phyloP scores from a whole-genome alignment of 2,113 vertebrate genomes.

The Capreolus pygargus region DNA sequence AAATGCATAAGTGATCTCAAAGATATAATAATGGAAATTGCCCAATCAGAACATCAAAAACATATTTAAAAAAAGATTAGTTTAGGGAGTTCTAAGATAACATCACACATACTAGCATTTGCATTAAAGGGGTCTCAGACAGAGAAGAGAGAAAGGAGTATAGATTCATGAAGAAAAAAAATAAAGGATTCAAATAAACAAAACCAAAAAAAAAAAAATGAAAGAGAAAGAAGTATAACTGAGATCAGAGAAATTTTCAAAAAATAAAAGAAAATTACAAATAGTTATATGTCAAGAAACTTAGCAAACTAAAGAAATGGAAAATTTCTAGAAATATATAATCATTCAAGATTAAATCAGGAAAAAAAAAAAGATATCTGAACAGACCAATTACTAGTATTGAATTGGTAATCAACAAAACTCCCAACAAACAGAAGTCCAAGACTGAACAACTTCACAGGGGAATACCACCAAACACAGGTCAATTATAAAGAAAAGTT shows the following conservation, averaged over 20 bases:
- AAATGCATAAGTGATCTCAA: fast-evolving
- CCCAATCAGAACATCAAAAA: not conserved
- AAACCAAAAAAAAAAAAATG: not conserved
- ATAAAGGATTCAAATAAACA: not conserved
- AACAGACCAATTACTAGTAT: not conserved
- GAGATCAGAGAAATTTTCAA: not conserved
- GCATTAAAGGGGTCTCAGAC: not conserved
- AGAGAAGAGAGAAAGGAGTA: not conserved
- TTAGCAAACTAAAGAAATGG: not conserved
- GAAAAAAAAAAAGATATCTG: not conserved
- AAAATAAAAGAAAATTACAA: not conserved
- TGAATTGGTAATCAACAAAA: not conserved
- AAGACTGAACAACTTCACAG: not conserved
- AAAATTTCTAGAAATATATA: not conserved
- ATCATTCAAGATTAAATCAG: not conserved
- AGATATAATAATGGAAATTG: not conserved
- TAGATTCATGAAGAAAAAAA: not conserved
- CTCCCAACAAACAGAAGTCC: not conserved
- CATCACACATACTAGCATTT: not conserved
- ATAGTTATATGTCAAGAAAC: not conserved
- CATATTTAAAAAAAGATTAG: not conserved
- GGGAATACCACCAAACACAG: not conserved
- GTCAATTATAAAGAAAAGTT: not conserved
- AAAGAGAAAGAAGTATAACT: not conserved
- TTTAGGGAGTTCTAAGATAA: not conserved